Percentiles rank a stretch among this genome's conserved stretches.
These are phyloP conservation scores for Chloroceryle amazona DNA, from an alignment of 2,797 vertebrate species.

Conservation along the genomic window DNA sequence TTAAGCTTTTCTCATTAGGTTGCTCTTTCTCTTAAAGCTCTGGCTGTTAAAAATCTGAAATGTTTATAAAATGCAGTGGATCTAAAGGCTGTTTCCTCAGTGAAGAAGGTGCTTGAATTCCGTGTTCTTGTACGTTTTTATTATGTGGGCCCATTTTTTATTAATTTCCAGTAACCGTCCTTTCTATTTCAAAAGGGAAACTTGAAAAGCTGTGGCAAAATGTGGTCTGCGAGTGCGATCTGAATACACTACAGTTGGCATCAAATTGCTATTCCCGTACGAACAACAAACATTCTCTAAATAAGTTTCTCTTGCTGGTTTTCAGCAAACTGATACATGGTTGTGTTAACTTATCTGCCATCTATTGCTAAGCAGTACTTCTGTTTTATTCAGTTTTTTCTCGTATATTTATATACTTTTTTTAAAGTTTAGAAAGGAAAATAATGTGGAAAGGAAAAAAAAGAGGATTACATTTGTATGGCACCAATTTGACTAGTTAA, in stretches of 20 bases:
- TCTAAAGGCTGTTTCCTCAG: not conserved
- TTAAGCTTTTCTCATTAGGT: not conserved
- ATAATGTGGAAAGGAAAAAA: not conserved
- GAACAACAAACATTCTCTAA: not conserved
- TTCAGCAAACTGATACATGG: not conserved
- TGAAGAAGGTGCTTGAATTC: not conserved
- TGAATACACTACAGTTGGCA: not conserved
- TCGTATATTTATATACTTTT: not conserved
- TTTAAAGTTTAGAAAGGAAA: constrained; percentile 48
- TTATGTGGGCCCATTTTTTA: not conserved
- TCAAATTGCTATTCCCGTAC: not conserved
- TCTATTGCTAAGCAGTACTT: not conserved
- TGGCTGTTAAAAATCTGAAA: not conserved
- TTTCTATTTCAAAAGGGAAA: constrained; percentile 27
- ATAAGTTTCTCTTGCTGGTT: not conserved
- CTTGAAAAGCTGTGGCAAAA: constrained; percentile 17
- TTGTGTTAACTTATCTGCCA: not conserved
- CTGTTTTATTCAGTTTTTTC: not conserved
- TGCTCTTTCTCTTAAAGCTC: not conserved
- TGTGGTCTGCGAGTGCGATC: not conserved
- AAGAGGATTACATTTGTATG: not conserved
- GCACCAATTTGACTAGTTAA: not conserved
- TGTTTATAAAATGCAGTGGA: not conserved
- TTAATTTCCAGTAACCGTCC: constrained; percentile 42
- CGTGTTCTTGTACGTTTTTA: not conserved